Conservation (phyloP, 2,797 vertebrate species). For the Aphelocoma californica region DNA sequence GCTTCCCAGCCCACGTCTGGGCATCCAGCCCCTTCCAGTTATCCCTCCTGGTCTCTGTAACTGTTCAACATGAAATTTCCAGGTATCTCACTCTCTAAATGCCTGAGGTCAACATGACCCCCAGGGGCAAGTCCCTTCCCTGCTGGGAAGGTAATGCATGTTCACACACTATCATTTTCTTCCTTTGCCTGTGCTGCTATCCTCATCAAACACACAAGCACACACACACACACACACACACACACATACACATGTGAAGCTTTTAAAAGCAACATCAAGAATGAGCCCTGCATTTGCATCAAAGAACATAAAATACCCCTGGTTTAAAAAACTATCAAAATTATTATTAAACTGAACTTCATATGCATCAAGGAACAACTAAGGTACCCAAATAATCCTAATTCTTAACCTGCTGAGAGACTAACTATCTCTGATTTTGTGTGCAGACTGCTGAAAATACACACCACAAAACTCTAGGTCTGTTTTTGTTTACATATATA, state of each 20-base stretch:
- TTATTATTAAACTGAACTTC: neutral
- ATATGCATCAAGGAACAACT: neutral
- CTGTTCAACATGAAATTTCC: neutral
- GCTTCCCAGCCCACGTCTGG: neutral
- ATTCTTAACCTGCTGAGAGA: neutral
- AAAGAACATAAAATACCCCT: neutral
- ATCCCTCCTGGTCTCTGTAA: neutral
- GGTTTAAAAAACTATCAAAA: constrained; percentile 6
- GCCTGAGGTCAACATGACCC: neutral
- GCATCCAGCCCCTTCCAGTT: neutral
- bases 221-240: neutral
- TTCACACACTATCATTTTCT: constrained; percentile 48
- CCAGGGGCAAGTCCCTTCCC: neutral
- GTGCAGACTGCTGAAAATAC: constrained; percentile 3
- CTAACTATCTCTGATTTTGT: neutral
- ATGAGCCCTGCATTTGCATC: neutral
- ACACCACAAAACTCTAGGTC: neutral
- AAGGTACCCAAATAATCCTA: neutral
- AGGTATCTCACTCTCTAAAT: constrained; percentile 39
- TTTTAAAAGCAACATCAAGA: constrained; percentile 17
- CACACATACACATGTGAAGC: neutral
- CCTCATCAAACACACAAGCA: neutral
- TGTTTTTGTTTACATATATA: constrained; percentile 7
- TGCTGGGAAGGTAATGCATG: neutral
- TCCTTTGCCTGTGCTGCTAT: constrained; percentile 11